Percentiles rank a stretch among this genome's conserved stretches.
Conservation (phyloP, 2,888 invertebrate species). For the Troilus luridus region DNA sequence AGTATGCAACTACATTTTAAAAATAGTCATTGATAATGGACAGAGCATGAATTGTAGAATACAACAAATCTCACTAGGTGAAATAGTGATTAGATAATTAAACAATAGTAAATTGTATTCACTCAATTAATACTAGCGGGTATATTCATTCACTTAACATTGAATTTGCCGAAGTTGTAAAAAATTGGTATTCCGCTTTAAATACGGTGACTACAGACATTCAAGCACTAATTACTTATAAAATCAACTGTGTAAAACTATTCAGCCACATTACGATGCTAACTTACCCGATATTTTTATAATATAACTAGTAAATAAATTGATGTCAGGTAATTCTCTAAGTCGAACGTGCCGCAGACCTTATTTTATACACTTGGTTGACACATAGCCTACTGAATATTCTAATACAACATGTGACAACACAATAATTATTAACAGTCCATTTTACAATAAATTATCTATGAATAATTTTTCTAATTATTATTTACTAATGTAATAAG, state of each 20-base stretch:
- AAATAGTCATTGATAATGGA: conserved; percentile 12
- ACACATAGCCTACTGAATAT: conserved; percentile 47
- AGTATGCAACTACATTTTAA: not conserved
- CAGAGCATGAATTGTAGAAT: not conserved
- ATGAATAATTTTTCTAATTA: not conserved
- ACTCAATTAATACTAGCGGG: not conserved
- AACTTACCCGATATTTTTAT: conserved; percentile 19
- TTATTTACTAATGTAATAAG: not conserved
- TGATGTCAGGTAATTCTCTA: conserved; percentile 23
- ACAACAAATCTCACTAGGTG: not conserved
- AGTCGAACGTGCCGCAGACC: conserved; percentile 48
- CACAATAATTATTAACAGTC: not conserved
- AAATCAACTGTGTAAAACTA: not conserved
- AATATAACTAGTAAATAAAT: conserved; percentile 21
- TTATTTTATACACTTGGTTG: conserved; percentile 40
- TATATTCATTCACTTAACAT: not conserved
- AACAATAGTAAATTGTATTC: not conserved
- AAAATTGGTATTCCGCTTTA: not conserved
- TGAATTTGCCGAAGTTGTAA: not conserved
- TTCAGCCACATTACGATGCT: not conserved
- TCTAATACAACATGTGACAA: conserved; percentile 41
- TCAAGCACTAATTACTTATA: not conserved
- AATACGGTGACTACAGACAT: not conserved
- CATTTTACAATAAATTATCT: not conserved
- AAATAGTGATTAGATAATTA: not conserved